Conservation (phyloP, 2,797 vertebrate species). For the Octomys mimax region DNA sequence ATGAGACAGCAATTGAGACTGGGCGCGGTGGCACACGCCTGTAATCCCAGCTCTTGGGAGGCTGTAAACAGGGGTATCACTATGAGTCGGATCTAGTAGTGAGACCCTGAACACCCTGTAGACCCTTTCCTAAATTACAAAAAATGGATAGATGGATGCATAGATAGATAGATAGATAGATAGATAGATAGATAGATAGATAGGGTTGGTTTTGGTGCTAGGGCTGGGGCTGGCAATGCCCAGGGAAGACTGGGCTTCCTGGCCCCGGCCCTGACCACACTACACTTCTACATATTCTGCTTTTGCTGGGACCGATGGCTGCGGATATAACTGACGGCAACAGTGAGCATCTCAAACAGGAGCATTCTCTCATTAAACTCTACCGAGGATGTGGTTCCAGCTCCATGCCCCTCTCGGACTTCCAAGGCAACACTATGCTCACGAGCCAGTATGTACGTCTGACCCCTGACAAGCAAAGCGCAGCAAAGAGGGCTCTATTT, state of each 20-base stretch:
- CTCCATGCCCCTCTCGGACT: constrained; percentile 96
- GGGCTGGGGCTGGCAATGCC: constrained; percentile 82
- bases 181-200: too few species aligned
- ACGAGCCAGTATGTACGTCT: constrained; percentile 97
- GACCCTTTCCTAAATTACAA: too few species aligned
- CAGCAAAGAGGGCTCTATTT: constrained; percentile 97
- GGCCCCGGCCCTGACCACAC: constrained; percentile 79
- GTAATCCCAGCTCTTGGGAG: too few species aligned
- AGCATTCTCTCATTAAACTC: constrained; percentile 97
- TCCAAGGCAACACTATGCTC: constrained; percentile 96
- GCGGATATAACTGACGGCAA: constrained; percentile 97
- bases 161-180: too few species aligned
- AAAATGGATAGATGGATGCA: too few species aligned
- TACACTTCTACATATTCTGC: constrained; percentile 48
- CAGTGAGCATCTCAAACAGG: constrained; percentile 95
- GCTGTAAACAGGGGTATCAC: too few species aligned
- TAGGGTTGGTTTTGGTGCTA: constrained; percentile 65
- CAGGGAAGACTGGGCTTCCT: constrained; percentile 73
- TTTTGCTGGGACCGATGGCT: constrained; percentile 80
- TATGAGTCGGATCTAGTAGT: too few species aligned
- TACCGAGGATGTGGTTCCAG: constrained; percentile 97
- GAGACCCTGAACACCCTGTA: too few species aligned
- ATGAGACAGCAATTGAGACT: too few species aligned
- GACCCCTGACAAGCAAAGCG: constrained; percentile 97
- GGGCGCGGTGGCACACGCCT: too few species aligned